Evolutionary conservation across 2,113 vertebrate genomes (phyloP).

Genomic region (Hypocryptadius cinnamomeus): DNA sequence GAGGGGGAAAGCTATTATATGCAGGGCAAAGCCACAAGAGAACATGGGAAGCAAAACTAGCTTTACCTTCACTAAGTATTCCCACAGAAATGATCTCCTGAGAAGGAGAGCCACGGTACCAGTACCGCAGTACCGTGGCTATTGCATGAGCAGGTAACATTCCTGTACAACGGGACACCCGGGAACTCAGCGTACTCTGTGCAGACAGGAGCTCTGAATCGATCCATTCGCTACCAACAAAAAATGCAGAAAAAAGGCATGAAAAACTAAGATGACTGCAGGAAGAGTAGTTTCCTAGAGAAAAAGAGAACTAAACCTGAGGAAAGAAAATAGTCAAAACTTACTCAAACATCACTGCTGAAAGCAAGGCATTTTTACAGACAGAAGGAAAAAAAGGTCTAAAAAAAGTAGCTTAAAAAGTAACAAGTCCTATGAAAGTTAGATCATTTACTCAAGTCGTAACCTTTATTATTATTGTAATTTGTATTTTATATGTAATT

Average conservation of each 20-base stretch:
- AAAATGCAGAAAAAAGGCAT: not conserved
- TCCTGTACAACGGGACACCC: not conserved
- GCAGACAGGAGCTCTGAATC: constrained; percentile 66
- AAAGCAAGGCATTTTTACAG: not conserved
- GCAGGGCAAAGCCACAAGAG: not conserved
- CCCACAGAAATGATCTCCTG: constrained; percentile 81
- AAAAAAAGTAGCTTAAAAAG: not conserved
- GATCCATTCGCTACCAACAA: constrained; percentile 75
- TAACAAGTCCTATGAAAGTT: not conserved
- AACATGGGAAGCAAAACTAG: not conserved
- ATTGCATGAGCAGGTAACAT: constrained; percentile 74
- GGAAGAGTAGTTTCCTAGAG: not conserved
- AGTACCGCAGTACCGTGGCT: constrained; percentile 74
- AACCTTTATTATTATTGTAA: not conserved
- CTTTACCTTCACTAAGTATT: constrained; percentile 76
- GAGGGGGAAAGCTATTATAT: not conserved
- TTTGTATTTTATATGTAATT: not conserved
- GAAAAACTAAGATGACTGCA: not conserved
- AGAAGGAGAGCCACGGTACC: constrained; percentile 70
- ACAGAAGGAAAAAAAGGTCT: not conserved
- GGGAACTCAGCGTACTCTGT: constrained; percentile 20
- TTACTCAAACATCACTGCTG: not conserved
- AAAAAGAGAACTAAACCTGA: not conserved
- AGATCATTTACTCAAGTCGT: not conserved
- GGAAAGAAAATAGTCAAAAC: not conserved